phyloP scores from a whole-genome alignment of 2,888 invertebrate genomes.

The Periphyllus acericola region DNA sequence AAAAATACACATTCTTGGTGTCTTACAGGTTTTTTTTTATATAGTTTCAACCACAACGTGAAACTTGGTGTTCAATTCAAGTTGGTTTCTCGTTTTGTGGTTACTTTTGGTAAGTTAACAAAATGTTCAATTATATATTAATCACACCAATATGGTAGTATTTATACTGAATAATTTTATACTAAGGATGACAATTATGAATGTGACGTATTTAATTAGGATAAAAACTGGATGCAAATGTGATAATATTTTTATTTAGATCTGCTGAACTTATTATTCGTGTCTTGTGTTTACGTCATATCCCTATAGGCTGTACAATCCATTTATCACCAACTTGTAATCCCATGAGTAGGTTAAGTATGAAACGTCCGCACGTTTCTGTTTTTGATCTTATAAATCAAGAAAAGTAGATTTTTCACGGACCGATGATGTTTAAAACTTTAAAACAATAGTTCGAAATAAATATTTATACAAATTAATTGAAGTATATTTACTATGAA shows the following conservation, averaged over 20 bases:
- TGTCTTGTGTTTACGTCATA: background rate
- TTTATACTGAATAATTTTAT: no score
- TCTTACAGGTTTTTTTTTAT: no score
- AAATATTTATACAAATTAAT: background rate
- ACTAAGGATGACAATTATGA: background rate
- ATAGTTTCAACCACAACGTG: no score
- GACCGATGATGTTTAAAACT: background rate
- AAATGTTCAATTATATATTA: no score
- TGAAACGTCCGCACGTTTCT: background rate
- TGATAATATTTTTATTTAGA: background rate
- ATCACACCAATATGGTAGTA: no score
- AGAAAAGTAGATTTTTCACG: background rate
- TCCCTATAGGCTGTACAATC: constrained; percentile 10
- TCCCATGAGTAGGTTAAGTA: constrained; percentile 2
- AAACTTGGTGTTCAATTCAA: no score
- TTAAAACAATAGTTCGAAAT: background rate
- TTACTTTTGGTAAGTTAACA: no score
- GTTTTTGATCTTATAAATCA: constrained; percentile 1
- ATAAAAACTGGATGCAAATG: background rate
- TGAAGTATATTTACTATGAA: no score
- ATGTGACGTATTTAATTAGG: background rate
- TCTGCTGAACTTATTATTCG: constrained; percentile 16
- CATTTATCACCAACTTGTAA: constrained; percentile 38
- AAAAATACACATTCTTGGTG: no score
- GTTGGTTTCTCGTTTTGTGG: no score